A percentile compares a stretch with the other conserved stretches of the same genome.
These are phyloP conservation scores for Ivindomyrus marchei DNA, from an alignment of 2,113 vertebrate genomes.

Conservation along the genomic window DNA sequence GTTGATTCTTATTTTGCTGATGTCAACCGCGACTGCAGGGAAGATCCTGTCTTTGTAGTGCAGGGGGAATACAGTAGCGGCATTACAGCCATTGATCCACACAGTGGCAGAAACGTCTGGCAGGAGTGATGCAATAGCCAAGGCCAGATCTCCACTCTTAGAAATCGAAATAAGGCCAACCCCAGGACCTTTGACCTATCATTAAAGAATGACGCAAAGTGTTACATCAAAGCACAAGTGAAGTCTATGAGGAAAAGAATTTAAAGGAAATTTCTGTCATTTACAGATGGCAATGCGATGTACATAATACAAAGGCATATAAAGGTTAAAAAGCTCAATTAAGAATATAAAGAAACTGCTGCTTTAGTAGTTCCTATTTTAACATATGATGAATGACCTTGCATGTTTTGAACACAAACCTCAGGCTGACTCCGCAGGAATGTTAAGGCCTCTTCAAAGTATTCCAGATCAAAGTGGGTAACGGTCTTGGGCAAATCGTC, in stretches of 20 bases:
- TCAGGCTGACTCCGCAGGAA: constrained; percentile 60
- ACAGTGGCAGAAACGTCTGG: constrained; percentile 34
- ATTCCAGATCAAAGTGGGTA: constrained; percentile 63
- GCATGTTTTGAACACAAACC: constrained; percentile 39
- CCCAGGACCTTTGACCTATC: constrained; percentile 60
- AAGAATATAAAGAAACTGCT: background rate
- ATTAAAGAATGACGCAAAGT: constrained; percentile 4
- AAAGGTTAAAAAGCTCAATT: background rate
- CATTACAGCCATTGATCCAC: constrained; percentile 46
- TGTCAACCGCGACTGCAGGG: background rate
- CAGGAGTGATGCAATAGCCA: constrained; percentile 34
- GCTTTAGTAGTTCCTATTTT: background rate
- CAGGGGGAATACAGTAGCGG: constrained; percentile 15
- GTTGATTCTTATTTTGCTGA: constrained; percentile 15
- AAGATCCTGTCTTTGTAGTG: constrained; percentile 34
- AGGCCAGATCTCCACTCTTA: constrained; percentile 71
- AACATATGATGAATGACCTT: background rate
- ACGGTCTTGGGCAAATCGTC: constrained; percentile 64
- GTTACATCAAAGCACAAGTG: background rate
- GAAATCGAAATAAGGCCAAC: constrained; percentile 78
- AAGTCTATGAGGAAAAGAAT: background rate
- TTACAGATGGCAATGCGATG: background rate
- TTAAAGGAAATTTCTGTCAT: background rate
- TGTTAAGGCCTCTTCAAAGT: constrained; percentile 75
- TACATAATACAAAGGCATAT: background rate